Evolutionary conservation across 2,797 vertebrate species (phyloP), one percentile per base, ranked within the genome.

Genomic region (Lateolabrax maculatus): DNA sequence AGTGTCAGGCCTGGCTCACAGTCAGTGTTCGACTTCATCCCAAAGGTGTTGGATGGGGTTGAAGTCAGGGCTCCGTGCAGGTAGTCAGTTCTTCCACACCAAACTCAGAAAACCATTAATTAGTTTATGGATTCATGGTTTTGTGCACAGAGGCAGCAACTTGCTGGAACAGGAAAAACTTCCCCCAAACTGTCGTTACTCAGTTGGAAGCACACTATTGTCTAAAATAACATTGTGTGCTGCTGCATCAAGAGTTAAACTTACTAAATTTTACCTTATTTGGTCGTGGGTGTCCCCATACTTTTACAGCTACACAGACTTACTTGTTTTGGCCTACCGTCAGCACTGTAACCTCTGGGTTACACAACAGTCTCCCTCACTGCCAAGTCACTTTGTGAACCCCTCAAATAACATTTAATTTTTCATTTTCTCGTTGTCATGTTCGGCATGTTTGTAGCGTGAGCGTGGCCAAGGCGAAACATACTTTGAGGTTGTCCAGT

Each of bases 401-500:
- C 18, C 39, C 36, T 65, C n/a, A 63, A 18, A 74, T n/a, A 76
- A 34, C 21, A 74, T 70, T 57, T 23, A 44, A 58, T 51, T 16
- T 18, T 19, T 27, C 3, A 11, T 51, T 36, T 10, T 25, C 0
- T 39, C 21, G 6, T 10, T 29, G 31, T 48, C 5, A 51, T 49
- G 29, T 43, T 53, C 34, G 53, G 48, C 7, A 13, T 69, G 55
- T 39, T 37, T 66, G 51, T 21, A 29, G 16, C 0, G 9, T 31
- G 13, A 58, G 21, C 5, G 2, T 15, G 23, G n/a, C 43, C 12
- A 29, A 66, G 39, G 12, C 51, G 5, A 60, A 44, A 85, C 94
- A 64, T 80, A 98, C 98, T 90, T 96, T 96, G 64, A 93, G 93
- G 83, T 85, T 95, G 86, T 99, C 98, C 91, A 97, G 81, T 9